phyloP scores from a whole-genome alignment of 1,140 invertebrate genomes.

The Steinernema khuongi region DNA sequence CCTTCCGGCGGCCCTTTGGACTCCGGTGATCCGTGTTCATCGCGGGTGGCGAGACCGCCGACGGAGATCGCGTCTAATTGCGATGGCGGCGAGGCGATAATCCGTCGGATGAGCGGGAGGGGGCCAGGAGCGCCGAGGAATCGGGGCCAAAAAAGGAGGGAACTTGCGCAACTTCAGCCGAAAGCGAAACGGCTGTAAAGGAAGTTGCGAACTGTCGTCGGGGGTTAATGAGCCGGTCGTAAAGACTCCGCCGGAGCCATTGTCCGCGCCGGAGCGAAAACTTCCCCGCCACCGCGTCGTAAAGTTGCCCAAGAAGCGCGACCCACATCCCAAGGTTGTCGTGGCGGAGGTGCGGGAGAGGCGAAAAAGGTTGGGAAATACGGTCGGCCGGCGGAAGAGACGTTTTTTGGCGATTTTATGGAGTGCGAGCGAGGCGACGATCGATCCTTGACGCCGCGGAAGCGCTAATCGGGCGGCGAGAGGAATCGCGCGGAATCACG shows the following conservation, averaged over 20 bases:
- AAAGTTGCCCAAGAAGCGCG: slow-evolving; percentile 11
- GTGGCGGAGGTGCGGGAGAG: not conserved
- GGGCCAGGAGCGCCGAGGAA: not conserved
- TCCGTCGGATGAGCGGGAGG: not conserved
- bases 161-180: slow-evolving; percentile 7
- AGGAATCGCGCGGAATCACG: too few species aligned
- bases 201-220: slow-evolving; percentile 1
- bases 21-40: not conserved
- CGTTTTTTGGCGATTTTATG: slow-evolving; percentile 8
- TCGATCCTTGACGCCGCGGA: not conserved
- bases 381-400: not conserved
- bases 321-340: slow-evolving; percentile 5
- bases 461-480: too few species aligned
- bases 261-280: not conserved
- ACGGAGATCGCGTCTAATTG: not conserved
- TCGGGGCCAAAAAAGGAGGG: not conserved
- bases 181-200: slow-evolving; percentile 10
- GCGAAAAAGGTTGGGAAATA: not conserved
- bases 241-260: not conserved
- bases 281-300: not conserved
- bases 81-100: not conserved
- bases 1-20: slow-evolving; percentile 8
- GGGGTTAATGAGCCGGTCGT: slow-evolving; percentile 6
- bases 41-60: not conserved
- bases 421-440: slow-evolving; percentile 6